Base-by-base conservation (phyloP, 2,797 vertebrate species). In the Sebastes steindachneri region DNA sequence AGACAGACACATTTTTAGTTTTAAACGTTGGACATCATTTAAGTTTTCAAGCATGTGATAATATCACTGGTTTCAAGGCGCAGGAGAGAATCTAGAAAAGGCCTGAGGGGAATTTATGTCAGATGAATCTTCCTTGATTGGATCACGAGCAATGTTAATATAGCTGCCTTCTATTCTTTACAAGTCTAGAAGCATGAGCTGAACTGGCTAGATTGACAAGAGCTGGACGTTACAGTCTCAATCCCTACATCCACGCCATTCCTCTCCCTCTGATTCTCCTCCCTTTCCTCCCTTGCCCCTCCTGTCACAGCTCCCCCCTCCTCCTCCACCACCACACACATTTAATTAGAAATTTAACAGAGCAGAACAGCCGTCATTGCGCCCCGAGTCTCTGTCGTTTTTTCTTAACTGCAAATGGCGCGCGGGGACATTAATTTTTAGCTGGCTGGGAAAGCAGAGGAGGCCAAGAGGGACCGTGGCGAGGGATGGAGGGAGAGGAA, bases 331-430 rank as follows among this genome's bases (percentile, higher is more conserved):
- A 54, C 73, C 86, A 83, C 80, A 85, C 85, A 88, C 90, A 92
- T 87, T 92, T 96, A 96, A 96, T 96, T 96, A 96, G 92, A 95
- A 96, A 96, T 95, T 95, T 95, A 96, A 96, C 95, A 91, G 90
- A 93, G 93, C 94, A 93, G 95, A 96, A 95, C 95, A 92, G 94
- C 90, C 88, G 88, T 94, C 93, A 92, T 85, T 91, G 92, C 80
- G 89, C 91, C 87, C 89, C 69, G 87, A 95, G 93, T 95, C 94
- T 93, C 92, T 95, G 94, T 95, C 94, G 88, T 95, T 93, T 95
- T 95, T 95, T 89, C 94, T 94, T 95, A 96, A 96, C 95, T 95
- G 96, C 94, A 95, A 96, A 96, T 95, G 94, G 94, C 86, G 92
- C 88, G 9, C 11, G 4, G 95, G 95, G 93, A 95, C 95, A 95